Conservation (phyloP, 2,113 vertebrate genomes). For the Solea senegalensis region DNA sequence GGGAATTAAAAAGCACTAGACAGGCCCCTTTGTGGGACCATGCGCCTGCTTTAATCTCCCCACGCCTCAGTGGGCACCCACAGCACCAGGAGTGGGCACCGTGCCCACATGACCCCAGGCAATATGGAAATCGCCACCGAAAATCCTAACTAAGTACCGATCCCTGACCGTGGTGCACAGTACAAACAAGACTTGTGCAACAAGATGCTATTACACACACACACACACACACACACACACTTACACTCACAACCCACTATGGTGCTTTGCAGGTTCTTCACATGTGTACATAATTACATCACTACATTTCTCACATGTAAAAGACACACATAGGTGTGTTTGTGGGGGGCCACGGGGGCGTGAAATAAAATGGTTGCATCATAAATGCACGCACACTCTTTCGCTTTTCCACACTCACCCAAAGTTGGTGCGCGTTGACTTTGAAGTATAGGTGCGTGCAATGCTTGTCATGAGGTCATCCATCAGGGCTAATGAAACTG, state of each 20-base stretch:
- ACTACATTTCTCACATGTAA: neutral
- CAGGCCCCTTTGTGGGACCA: constrained; percentile 82
- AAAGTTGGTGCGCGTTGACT: constrained; percentile 49
- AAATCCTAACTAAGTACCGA: constrained; percentile 68
- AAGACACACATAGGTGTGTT: constrained; percentile 29
- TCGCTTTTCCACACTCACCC: constrained; percentile 47
- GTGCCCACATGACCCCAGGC: constrained; percentile 80
- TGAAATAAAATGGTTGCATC: constrained; percentile 40
- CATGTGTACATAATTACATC: constrained; percentile 29
- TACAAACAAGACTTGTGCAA: constrained; percentile 45
- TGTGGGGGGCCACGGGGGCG: constrained; percentile 39
- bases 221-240: constrained; percentile 29
- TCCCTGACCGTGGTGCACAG: constrained; percentile 64
- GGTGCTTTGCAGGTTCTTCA: constrained; percentile 24
- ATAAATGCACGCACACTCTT: constrained; percentile 4
- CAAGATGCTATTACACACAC: constrained; percentile 30
- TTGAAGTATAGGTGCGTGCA: constrained; percentile 70
- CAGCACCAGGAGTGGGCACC: constrained; percentile 77
- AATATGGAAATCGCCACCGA: constrained; percentile 83
- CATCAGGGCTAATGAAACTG: constrained; percentile 80
- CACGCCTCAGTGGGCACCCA: constrained; percentile 78
- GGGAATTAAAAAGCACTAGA: constrained; percentile 85
- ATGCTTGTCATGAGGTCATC: constrained; percentile 77
- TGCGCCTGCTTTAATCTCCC: constrained; percentile 83
- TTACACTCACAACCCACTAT: constrained; percentile 26